phyloP scores from a whole-genome alignment of 2,113 vertebrate species.

The Prinia subflava region DNA sequence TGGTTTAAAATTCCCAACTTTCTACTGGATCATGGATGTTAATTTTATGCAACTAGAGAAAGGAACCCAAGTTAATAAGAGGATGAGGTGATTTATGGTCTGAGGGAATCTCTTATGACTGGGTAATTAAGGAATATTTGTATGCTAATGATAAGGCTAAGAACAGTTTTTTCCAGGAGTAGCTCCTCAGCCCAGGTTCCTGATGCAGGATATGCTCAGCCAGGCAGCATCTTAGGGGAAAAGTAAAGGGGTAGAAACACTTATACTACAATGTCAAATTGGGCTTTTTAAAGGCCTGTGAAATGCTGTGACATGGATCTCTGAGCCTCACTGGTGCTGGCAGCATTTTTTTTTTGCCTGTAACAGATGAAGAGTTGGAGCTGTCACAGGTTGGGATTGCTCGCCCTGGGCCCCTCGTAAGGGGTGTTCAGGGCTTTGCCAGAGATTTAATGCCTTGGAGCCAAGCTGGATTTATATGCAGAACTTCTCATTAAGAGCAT shows the following conservation, averaged over 20 bases:
- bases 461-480: background rate
- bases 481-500: background rate
- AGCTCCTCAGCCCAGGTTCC: background rate
- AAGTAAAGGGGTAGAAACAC: background rate
- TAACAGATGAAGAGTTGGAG: background rate
- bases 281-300: background rate
- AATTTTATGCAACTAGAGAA: conserved; percentile 24
- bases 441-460: background rate
- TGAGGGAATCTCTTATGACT: conserved; percentile 9
- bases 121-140: conserved; percentile 49
- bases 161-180: background rate
- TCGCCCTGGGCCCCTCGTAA: background rate
- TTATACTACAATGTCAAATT: background rate
- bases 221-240: background rate
- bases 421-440: background rate
- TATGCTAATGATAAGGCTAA: background rate
- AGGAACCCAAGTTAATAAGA: conserved; percentile 10
- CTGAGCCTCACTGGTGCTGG: background rate
- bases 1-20: conserved; percentile 1
- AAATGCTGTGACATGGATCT: background rate
- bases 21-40: background rate
- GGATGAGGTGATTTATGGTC: conserved; percentile 28
- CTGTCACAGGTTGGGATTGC: background rate
- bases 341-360: background rate
- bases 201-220: background rate